Percentiles rank a stretch among this genome's conserved stretches.
Conservation (phyloP, 2,797 vertebrate species). For the Notoglanidium macrostoma region DNA sequence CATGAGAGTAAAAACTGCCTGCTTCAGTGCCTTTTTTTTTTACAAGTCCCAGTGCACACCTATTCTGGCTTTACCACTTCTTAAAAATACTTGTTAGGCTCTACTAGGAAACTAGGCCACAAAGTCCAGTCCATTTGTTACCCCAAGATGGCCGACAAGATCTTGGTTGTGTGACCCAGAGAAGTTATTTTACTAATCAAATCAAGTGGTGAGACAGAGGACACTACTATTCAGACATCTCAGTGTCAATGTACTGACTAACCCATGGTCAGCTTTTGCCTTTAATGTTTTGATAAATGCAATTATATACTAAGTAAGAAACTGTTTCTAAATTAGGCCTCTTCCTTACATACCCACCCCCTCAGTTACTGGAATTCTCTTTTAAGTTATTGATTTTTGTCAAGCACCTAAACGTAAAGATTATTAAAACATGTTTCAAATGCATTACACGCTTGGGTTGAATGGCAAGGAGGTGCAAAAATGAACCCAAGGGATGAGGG, state of each 20-base stretch:
- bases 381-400: slow-evolving; percentile 70
- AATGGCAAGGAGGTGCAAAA: slow-evolving; percentile 59
- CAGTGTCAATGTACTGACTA: background rate
- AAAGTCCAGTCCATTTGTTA: background rate
- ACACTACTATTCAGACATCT: background rate
- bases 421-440: slow-evolving; percentile 57
- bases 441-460: background rate
- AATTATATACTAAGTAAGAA: background rate
- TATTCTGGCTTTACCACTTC: background rate
- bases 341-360: background rate
- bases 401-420: slow-evolving; percentile 63
- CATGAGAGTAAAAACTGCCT: background rate
- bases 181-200: background rate
- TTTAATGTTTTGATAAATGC: background rate
- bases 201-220: background rate
- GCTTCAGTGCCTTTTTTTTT: background rate
- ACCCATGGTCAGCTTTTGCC: background rate
- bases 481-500: no score
- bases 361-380: slow-evolving; percentile 71
- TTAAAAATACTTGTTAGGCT: background rate
- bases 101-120: background rate
- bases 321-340: background rate
- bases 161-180: background rate
- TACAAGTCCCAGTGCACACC: background rate
- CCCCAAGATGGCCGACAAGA: background rate